A percentile compares a stretch with the other conserved stretches of the same genome.
These are phyloP conservation scores for Nephrotoma guestfalica DNA, from an alignment of 2,888 invertebrate genomes.

Conservation along the genomic window DNA sequence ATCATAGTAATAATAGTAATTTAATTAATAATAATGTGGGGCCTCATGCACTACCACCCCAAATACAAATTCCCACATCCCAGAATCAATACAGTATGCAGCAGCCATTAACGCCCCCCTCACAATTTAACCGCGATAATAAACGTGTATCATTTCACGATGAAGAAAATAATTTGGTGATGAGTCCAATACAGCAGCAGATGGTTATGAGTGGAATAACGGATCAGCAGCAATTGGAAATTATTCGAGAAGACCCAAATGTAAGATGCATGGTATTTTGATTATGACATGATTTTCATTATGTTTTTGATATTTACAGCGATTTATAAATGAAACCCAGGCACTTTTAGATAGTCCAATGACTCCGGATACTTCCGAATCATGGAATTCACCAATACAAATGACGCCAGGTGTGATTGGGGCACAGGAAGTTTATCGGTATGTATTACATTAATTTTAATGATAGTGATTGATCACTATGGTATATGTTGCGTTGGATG, in stretches of 20 bases:
- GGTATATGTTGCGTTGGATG: too few relatives aligned
- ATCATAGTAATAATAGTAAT: constrained; percentile 13
- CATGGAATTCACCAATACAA: constrained; percentile 31
- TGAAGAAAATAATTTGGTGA: constrained; percentile 33
- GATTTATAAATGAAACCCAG: constrained; percentile 67
- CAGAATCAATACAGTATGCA: background rate
- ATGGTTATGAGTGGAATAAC: constrained; percentile 14
- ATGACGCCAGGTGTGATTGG: constrained; percentile 94
- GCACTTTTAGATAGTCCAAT: constrained; percentile 61
- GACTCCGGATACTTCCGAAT: constrained; percentile 39
- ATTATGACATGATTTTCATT: constrained; percentile 7
- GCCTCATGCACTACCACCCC: background rate
- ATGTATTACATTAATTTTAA: constrained; percentile 15
- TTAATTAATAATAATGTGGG: background rate
- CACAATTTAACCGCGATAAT: constrained; percentile 22
- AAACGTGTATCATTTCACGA: constrained; percentile 69
- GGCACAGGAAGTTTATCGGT: constrained; percentile 93
- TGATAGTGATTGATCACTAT: background rate
- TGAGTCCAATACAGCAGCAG: constrained; percentile 13
- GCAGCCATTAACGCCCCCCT: constrained; percentile 12
- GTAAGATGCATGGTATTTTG: constrained; percentile 38
- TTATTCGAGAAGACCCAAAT: constrained; percentile 65
- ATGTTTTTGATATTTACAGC: constrained; percentile 33
- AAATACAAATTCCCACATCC: background rate
- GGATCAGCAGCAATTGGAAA: constrained; percentile 31